Evolutionary conservation across 1,140 invertebrate species (phyloP).

Genomic region (Mylabris phalerata): DNA sequence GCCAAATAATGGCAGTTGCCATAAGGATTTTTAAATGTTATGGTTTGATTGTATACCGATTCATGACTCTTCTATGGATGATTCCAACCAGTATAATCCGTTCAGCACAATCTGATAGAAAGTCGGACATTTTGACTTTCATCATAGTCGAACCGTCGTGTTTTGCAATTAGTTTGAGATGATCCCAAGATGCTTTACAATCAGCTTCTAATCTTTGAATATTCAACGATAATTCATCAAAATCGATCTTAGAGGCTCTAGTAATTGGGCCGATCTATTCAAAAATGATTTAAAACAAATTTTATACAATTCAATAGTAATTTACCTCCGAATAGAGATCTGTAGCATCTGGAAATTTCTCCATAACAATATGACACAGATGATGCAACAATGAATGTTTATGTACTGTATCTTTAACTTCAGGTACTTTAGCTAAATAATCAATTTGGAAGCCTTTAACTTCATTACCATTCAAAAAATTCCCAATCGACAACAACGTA

Average conservation of each 20-base stretch:
- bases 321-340: conserved; percentile 95
- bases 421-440: conserved; percentile 95
- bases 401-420: conserved; percentile 98
- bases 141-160: conserved; percentile 87
- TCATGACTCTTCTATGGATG: conserved; percentile 85
- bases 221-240: conserved; percentile 80
- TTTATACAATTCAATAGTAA: neutral
- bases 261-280: conserved; percentile 80
- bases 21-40: neutral
- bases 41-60: conserved; percentile 53
- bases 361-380: conserved; percentile 94
- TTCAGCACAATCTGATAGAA: conserved; percentile 93
- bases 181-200: conserved; percentile 96
- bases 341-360: conserved; percentile 88
- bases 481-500: conserved; percentile 90
- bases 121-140: conserved; percentile 91
- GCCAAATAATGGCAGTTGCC: neutral
- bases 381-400: conserved; percentile 97
- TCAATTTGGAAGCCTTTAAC: conserved; percentile 97
- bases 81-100: conserved; percentile 90
- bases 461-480: conserved; percentile 92
- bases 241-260: conserved; percentile 89
- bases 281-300: conserved; percentile 14
- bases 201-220: conserved; percentile 86
- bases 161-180: conserved; percentile 92